phyloP scores from a whole-genome alignment of 1,140 invertebrate species.

The Melipona quadrifasciata region DNA sequence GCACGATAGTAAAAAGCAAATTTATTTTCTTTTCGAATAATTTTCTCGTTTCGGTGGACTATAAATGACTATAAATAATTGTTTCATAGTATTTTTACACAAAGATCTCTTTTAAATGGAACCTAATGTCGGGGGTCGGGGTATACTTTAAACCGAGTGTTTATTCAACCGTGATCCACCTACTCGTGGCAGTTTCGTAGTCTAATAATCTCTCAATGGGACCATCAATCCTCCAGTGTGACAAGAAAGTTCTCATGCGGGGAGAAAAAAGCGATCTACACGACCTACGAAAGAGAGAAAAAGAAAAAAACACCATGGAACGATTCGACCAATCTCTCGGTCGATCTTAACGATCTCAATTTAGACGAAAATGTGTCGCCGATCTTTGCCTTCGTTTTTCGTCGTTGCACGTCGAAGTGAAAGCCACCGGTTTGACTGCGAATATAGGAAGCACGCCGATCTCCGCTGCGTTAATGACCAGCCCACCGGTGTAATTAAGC shows the following conservation, averaged over 20 bases:
- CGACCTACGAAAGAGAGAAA: no score
- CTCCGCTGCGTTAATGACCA: slow-evolving; percentile 40
- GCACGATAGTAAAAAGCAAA: not conserved
- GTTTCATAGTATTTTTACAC: not conserved
- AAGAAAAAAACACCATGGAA: not conserved
- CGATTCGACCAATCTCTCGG: no score
- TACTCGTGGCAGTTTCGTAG: not conserved
- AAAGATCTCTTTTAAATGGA: not conserved
- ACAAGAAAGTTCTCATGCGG: not conserved
- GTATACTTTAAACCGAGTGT: not conserved
- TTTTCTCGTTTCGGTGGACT: not conserved
- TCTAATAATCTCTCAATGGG: slow-evolving; percentile 1
- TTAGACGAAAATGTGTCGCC: not conserved
- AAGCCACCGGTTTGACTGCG: slow-evolving; percentile 35
- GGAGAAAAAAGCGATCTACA: no score
- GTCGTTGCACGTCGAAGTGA: slow-evolving; percentile 53
- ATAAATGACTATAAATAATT: not conserved
- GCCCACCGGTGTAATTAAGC: slow-evolving; percentile 45
- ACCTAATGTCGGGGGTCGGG: not conserved
- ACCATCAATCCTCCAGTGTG: not conserved
- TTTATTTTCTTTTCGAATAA: not conserved
- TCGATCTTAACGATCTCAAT: not conserved
- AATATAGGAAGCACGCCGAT: slow-evolving; percentile 32
- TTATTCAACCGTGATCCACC: slow-evolving; percentile 1
- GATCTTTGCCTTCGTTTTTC: slow-evolving; percentile 39